Conservation (phyloP, 2,888 invertebrate species). For the Lycophotia porphyrea region DNA sequence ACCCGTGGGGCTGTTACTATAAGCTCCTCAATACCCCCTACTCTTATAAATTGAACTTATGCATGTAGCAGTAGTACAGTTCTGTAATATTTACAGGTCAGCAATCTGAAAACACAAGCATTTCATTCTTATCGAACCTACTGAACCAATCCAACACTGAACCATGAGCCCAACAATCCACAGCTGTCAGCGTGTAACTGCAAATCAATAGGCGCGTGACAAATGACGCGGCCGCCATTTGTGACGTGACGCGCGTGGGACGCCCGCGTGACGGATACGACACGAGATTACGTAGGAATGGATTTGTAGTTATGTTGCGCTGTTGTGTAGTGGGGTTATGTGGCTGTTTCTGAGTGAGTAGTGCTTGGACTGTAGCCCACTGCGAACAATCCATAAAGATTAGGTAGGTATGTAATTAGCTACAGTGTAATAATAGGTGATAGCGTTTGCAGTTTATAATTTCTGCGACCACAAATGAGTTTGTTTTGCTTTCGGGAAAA, state of each 20-base stretch:
- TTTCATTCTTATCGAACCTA: not conserved
- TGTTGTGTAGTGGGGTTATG: not conserved
- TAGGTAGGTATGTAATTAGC: not conserved
- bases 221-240: slow-evolving; percentile 74
- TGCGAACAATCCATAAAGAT: not conserved
- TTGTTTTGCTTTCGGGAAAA: not conserved
- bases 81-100: not conserved
- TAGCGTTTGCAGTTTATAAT: not conserved
- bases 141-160: slow-evolving; percentile 6
- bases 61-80: not conserved
- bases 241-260: slow-evolving; percentile 65
- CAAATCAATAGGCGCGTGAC: slow-evolving; percentile 78
- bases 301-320: slow-evolving; percentile 34
- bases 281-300: slow-evolving; percentile 55
- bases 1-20: not conserved
- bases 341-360: not conserved
- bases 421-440: not conserved
- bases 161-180: slow-evolving; percentile 31
- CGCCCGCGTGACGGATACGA: slow-evolving; percentile 61
- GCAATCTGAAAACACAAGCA: not conserved
- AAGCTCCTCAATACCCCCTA: not conserved
- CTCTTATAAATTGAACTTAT: not conserved
- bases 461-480: not conserved
- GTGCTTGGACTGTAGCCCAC: not conserved
- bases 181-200: slow-evolving; percentile 58